phyloP scores from a whole-genome alignment of 2,888 invertebrate genomes.

The Drosophila neonasuta region DNA sequence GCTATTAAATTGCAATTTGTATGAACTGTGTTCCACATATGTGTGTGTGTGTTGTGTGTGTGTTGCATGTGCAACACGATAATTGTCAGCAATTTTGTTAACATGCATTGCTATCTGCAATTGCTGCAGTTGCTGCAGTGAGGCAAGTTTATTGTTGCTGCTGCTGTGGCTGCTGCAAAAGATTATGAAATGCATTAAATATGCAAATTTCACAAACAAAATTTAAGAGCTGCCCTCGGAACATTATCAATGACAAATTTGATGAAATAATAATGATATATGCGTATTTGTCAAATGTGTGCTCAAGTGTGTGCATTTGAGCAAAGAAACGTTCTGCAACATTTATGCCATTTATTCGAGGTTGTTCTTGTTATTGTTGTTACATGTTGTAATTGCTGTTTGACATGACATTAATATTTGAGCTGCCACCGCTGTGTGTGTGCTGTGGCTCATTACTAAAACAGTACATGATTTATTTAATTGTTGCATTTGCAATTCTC shows the following conservation, averaged over 20 bases:
- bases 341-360: constrained; percentile 55
- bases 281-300: constrained; percentile 61
- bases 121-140: constrained; percentile 8
- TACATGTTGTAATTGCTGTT: constrained; percentile 74
- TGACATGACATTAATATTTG: constrained; percentile 77
- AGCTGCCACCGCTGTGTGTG: constrained; percentile 30
- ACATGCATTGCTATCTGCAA: constrained; percentile 47
- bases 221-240: constrained; percentile 32
- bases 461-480: constrained; percentile 72
- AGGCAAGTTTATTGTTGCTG: no score
- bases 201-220: constrained; percentile 34
- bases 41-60: constrained; percentile 5
- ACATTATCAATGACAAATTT: constrained; percentile 76
- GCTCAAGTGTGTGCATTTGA: constrained; percentile 67
- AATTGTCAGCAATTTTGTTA: constrained; percentile 71
- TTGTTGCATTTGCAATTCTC: constrained; percentile 28
- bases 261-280: constrained; percentile 77
- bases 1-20: constrained; percentile 63
- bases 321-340: constrained; percentile 54
- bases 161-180: constrained; percentile 11
- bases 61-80: constrained; percentile 47
- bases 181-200: constrained; percentile 43
- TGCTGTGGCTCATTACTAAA: constrained; percentile 60
- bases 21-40: constrained; percentile 3
- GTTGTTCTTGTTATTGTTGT: constrained; percentile 31